These are phyloP conservation scores for Siniperca knerii DNA, from an alignment of 2,113 vertebrate species.

Conservation along the genomic window DNA sequence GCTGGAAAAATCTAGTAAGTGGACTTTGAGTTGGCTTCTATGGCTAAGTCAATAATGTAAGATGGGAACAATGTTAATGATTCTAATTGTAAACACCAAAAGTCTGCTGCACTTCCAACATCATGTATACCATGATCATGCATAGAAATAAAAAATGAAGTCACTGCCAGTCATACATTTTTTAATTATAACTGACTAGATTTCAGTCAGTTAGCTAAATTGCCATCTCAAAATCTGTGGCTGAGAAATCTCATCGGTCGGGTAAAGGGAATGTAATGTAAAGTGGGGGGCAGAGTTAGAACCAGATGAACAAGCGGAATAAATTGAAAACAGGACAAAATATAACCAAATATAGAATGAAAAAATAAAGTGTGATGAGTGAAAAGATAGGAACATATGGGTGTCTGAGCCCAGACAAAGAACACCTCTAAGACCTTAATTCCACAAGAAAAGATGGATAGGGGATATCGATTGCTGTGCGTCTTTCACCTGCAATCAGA, in stretches of 20 bases:
- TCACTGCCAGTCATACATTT: background rate
- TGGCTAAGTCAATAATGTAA: background rate
- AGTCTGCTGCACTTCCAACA: background rate
- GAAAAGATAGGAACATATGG: background rate
- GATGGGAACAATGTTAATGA: background rate
- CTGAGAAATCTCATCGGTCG: background rate
- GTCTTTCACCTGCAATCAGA: conserved; percentile 72
- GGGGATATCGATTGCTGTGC: conserved; percentile 57
- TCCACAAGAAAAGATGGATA: conserved; percentile 54
- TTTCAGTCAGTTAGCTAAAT: conserved; percentile 2
- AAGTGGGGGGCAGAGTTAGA: background rate
- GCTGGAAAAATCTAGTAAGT: background rate
- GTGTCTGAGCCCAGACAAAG: conserved; percentile 20
- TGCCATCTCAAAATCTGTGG: background rate
- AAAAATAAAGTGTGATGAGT: background rate
- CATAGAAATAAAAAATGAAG: background rate
- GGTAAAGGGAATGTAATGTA: conserved; percentile 5
- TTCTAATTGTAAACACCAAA: background rate
- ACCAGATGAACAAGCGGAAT: conserved; percentile 21
- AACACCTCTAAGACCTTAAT: conserved; percentile 49
- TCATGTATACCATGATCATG: background rate
- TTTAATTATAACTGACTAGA: background rate
- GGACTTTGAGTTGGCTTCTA: background rate
- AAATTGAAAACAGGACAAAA: conserved; percentile 28
- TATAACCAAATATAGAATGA: conserved; percentile 5